Evolutionary conservation across 2,113 vertebrate genomes (phyloP).

Genomic region (Myodes glareolus): DNA sequence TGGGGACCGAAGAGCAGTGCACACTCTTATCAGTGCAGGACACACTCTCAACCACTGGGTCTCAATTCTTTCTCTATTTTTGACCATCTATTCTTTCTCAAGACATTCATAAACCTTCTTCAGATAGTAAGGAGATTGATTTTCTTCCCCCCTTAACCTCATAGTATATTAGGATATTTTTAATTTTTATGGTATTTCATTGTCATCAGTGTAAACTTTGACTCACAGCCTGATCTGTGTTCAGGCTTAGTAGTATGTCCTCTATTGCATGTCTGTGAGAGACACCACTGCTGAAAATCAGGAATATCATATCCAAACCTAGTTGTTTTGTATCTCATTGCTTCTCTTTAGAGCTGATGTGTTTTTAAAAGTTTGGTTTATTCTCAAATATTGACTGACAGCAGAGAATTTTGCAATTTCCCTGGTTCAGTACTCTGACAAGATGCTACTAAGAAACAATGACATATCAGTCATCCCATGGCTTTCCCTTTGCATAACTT

Average conservation of each 20-base stretch:
- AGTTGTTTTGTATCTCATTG: not conserved
- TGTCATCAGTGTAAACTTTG: not conserved
- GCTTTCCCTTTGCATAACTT: constrained; percentile 30
- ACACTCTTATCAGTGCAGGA: too few species aligned
- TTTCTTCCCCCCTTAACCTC: not conserved
- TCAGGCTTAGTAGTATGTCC: not conserved
- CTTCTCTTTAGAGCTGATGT: not conserved
- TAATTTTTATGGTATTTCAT: not conserved
- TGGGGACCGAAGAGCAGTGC: not conserved
- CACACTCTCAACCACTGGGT: not conserved
- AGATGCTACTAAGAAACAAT: not conserved
- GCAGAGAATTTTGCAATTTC: not conserved
- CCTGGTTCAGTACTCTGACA: not conserved
- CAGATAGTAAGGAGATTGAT: not conserved
- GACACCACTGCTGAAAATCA: not conserved
- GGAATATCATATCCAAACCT: not conserved
- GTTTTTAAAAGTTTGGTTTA: not conserved
- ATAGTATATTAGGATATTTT: not conserved
- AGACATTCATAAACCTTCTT: constrained; percentile 4
- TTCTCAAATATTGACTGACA: not conserved
- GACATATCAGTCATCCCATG: not conserved
- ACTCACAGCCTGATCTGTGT: not conserved
- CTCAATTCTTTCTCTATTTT: not conserved
- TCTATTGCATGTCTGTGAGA: not conserved
- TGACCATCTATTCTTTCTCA: not conserved